phyloP scores from a whole-genome alignment of 2,888 invertebrate species.

The Nemotelus pantherinus region DNA sequence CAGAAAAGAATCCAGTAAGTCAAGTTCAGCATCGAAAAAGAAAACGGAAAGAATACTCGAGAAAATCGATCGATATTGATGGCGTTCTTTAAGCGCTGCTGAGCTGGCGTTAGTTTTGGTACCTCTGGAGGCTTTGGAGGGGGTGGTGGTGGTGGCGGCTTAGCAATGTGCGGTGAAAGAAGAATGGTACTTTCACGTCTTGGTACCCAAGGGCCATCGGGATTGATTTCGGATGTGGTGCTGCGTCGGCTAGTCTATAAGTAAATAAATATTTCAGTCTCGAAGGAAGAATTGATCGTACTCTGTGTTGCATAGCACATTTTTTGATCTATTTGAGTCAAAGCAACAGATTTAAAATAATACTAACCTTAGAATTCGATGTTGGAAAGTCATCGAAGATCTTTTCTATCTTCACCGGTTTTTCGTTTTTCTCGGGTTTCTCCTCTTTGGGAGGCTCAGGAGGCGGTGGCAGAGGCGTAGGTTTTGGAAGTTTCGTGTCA shows the following conservation, averaged over 20 bases:
- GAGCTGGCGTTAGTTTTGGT: conserved; percentile 67
- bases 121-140: conserved; percentile 60
- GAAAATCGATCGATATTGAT: conserved; percentile 78
- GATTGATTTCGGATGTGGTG: conserved; percentile 52
- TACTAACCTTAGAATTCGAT: conserved; percentile 45
- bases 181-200: conserved; percentile 63
- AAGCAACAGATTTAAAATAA: neutral
- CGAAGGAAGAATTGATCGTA: neutral
- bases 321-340: neutral
- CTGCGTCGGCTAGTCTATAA: conserved; percentile 49
- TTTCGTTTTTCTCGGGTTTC: conserved; percentile 53
- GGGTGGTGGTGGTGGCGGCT: conserved; percentile 60
- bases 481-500: conserved; percentile 64
- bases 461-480: conserved; percentile 60
- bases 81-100: conserved; percentile 72
- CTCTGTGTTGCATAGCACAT: neutral
- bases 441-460: conserved; percentile 48
- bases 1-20: conserved; percentile 80
- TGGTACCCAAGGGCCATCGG: conserved; percentile 64
- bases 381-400: conserved; percentile 60
- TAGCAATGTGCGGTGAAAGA: conserved; percentile 60
- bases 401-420: conserved; percentile 63
- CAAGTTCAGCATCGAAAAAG: conserved; percentile 74
- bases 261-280: neutral
- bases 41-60: conserved; percentile 75